Evolutionary conservation across 2,797 vertebrate species (phyloP).

Genomic region (Melanogrammus aeglefinus): DNA sequence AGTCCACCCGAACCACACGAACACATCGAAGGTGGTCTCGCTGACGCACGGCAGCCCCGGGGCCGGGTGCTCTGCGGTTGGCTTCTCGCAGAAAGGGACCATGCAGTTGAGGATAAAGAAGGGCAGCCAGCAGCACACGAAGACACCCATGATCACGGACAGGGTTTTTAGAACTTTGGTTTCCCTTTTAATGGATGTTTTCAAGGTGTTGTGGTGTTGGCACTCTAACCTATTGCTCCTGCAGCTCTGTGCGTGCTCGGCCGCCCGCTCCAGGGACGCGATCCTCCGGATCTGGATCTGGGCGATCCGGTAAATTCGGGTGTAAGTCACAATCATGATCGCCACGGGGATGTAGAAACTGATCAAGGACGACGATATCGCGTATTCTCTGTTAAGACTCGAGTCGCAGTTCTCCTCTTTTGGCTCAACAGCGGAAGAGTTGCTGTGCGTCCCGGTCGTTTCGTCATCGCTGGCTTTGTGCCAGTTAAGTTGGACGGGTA

Average conservation of each 20-base stretch:
- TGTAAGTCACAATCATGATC: conserved; percentile 95
- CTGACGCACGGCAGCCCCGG: conserved; percentile 87
- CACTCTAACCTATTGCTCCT: conserved; percentile 72
- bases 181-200: conserved; percentile 85
- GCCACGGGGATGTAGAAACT: conserved; percentile 97
- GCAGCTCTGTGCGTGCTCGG: conserved; percentile 86
- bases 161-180: conserved; percentile 94
- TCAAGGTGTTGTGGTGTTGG: conserved; percentile 78
- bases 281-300: conserved; percentile 90
- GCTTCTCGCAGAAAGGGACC: conserved; percentile 87
- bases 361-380: conserved; percentile 92
- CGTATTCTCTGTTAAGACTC: conserved; percentile 90
- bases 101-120: conserved; percentile 94
- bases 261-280: conserved; percentile 87
- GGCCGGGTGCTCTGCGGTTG: conserved; percentile 26
- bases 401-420: conserved; percentile 81
- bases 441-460: conserved; percentile 37
- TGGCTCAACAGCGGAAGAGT: conserved; percentile 45
- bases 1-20: conserved; percentile 97
- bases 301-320: conserved; percentile 90
- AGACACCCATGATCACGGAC: conserved; percentile 92
- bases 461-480: conserved; percentile 74
- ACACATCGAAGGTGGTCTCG: conserved; percentile 90
- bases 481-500: conserved; percentile 94
- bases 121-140: conserved; percentile 94